A percentile compares a stretch with the other conserved stretches of the same genome.
Conservation (phyloP, 1,140 invertebrate genomes). For the Anthonomus grandis region DNA sequence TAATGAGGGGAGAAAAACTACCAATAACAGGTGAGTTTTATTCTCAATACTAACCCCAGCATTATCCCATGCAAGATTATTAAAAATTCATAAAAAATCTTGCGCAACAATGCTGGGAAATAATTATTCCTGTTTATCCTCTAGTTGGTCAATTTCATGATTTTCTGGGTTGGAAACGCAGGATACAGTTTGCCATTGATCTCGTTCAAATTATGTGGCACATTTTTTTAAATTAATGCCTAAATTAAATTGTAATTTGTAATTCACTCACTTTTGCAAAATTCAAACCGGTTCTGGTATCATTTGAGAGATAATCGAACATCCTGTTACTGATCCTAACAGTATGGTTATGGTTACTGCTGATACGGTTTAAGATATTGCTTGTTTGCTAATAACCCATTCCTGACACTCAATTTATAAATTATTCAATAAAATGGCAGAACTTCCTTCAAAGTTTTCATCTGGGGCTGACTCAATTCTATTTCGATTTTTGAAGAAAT, state of each 20-base stretch:
- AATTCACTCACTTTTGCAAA: background rate
- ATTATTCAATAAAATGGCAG: no score
- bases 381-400: no score
- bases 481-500: no score
- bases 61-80: slow-evolving; percentile 4
- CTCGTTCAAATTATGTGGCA: background rate
- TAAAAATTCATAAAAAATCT: background rate
- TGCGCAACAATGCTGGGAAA: slow-evolving; percentile 6
- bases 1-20: no score
- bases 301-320: background rate
- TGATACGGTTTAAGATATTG: background rate
- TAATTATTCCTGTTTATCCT: slow-evolving; percentile 1
- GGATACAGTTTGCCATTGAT: background rate
- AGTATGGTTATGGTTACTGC: background rate
- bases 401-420: no score
- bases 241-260: background rate
- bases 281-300: background rate
- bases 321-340: background rate
- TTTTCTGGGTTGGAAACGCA: slow-evolving; percentile 9
- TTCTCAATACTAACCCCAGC: background rate
- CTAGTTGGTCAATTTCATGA: background rate
- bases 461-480: no score
- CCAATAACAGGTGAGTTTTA: no score
- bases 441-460: no score
- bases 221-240: background rate